Base-by-base conservation (phyloP, 1,140 invertebrate genomes). In the Gonioctena quinquepunctata region DNA sequence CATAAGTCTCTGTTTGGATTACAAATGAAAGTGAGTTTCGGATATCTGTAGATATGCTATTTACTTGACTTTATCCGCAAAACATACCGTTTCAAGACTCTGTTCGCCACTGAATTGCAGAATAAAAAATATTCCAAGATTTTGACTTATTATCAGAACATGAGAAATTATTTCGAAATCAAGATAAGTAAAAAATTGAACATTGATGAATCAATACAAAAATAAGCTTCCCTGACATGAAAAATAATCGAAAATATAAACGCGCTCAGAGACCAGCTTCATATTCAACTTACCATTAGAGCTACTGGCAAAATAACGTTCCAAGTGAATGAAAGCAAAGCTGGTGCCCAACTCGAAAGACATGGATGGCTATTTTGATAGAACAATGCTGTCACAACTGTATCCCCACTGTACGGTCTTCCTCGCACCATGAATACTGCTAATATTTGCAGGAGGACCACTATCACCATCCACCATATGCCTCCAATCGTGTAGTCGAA, bases 251-350 rank as follows among this genome's bases (percentile, higher is more conserved):
- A 49, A 19, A 54, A 8, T 21, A 25, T 26, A 22, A 48, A 22
- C 7, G 33, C 7, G 33, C 7, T n/a, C n/a, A n/a, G n/a, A n/a
- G n/a, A n/a, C n/a, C n/a, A n/a, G n/a, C n/a, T n/a, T n/a, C 50
- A 11, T 59, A 23, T 11, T 25, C 18, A 60, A 69, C 67, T 87
- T 79, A 94, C 93, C 83, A 93, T 89, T 54, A 95, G 82, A 4
- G 88, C 85, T 52, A 94, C 90, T 2, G 94, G 94, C 67, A 95
- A 79, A 59, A 95, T 85, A 3, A 96, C 92, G 81, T 94, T 96
- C 94, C 95, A 96, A 1, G 90, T 90, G 77, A 96, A 93, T n/a
- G 93, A 92, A 2, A 96, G 83, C 22, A 95, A 82, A 2, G 90
- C 88, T 6, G 91, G 90, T 5, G 88, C 88, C 85, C 90, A 87